Evolutionary conservation across 92 coral and sea anemone genomes (phyloP), one percentile per base, ranked within the genome.

Genomic region (Hydrozoanthus gracilis): DNA sequence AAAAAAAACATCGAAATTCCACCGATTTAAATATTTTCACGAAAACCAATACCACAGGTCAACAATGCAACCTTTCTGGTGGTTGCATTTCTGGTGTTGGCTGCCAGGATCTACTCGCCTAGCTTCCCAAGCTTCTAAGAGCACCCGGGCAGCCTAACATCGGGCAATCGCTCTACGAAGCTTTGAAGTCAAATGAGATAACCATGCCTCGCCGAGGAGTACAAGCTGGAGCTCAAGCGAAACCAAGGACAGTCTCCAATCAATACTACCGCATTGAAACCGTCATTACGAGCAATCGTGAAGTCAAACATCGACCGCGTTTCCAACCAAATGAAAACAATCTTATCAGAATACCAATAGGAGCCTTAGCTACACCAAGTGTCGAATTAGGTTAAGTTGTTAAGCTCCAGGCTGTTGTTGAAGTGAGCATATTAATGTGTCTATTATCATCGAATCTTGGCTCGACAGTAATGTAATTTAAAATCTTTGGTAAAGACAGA

Each of bases 391-490:
- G 46, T 79, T 69, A 83, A 69, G 87, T 83, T 13, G 87, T 69
- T 17, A 79, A 83, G 20, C 78, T 83, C 61, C 65, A 83, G 77
- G 47, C 62, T 69, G 79, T 83, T 66, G 79, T 83, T 8, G 87
- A 83, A 69, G 79, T 61, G 13, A 69, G 45, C 50, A 83, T 83
- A 65, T 79, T 14, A 76, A 76, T 86, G 87, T 76, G 47, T 86
- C 85, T 75, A 74, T 86, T 86, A 86, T 86, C 56, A 86, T 86
- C 20, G 86, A 86, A 51, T 86, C 89, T 52, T 77, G 86, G 86
- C 51, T 56, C 58, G 70, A 78, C 67, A 70, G 54, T 75, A 45
- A 58, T 47, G 60, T 86, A 72, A 12, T 85, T 72, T 60, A 85
- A 58, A 73, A 58, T 72, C 56, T 85, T 11, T 65, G 76, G 89